These are phyloP conservation scores for Metellina segmentata DNA, from an alignment of 2,888 invertebrate species.

Conservation along the genomic window DNA sequence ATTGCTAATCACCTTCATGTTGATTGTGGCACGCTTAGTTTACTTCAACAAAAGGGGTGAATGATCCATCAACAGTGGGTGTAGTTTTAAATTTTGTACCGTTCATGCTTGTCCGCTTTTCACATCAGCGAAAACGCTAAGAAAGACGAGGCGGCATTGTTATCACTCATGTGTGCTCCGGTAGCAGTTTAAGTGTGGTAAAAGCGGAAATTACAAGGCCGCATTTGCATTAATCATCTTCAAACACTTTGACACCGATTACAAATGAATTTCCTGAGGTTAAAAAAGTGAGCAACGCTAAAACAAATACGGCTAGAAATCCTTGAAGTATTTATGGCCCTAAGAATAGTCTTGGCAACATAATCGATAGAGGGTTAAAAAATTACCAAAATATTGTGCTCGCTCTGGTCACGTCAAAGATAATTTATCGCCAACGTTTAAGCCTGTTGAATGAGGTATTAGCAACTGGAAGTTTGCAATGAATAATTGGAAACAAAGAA, in stretches of 20 bases:
- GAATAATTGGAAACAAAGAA: slow-evolving; percentile 30
- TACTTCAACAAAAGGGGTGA: not conserved
- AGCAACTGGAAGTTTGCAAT: slow-evolving; percentile 7
- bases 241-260: slow-evolving; percentile 26
- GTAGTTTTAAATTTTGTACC: not conserved
- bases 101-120: not conserved
- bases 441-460: slow-evolving; percentile 41
- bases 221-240: slow-evolving; percentile 47
- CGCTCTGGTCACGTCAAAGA: slow-evolving; percentile 21
- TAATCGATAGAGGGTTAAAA: not conserved
- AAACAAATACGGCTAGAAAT: slow-evolving; percentile 9
- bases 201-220: slow-evolving; percentile 40
- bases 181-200: not conserved
- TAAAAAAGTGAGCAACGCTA: slow-evolving; percentile 5
- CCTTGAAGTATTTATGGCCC: slow-evolving; percentile 23
- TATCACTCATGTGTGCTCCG: slow-evolving; percentile 30
- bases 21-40: too few relatives aligned
- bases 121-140: not conserved
- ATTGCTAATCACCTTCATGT: too few relatives aligned
- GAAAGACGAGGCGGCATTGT: not conserved
- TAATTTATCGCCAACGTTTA: slow-evolving; percentile 10
- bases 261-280: slow-evolving; percentile 37
- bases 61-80: not conserved
- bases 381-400: not conserved
- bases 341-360: not conserved